Base-by-base conservation (phyloP, 2,888 invertebrate species). In the Parnassius smintheus region DNA sequence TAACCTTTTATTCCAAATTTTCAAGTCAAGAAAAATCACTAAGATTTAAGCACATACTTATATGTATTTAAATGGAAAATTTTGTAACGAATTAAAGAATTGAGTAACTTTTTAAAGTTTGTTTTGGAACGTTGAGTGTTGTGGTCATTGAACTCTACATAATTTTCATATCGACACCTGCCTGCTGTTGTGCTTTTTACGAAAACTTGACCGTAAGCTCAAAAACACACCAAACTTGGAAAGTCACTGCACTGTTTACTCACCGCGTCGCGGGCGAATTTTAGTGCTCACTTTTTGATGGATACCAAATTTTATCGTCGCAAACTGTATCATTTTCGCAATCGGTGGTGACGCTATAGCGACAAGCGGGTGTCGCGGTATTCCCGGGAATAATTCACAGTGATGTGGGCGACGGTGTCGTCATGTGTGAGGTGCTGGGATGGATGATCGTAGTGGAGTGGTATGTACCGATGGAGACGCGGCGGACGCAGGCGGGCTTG, bases 301-400 rank as follows among this genome's bases (percentile, higher is more conserved):
- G 85, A 93, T 93, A 91, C 93, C 92, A 88, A 92, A 94, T 92
- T 93, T 93, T 80, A 93, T 92, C 80, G 93, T 93, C 84, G 93
- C 93, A 91, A 93, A 93, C 90, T 92, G 93, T 92, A 93, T 92
- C 93, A 93, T 94, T 88, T 85, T 92, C 75, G 70, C 72, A 72
- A 71, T 69, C 72, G 65, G 63, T 75, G 71, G 70, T 74, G 77
- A 49, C 49, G 49, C 2, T 7, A 13, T 13, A 8, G 1, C 49
- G 12, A 76, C 78, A 45, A 18, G 10, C 54, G 22, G 55, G 18
- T 45, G 25, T 56, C 46, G 70, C 70, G 73, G 77, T 75, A 68
- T 74, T 68, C 70, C 22, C 41, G 44, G 55, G 13, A 55, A n/a
- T 44, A 55, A 54, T 49, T 71, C 65, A 67, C 69, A 73, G 56